A percentile compares a stretch with the other conserved stretches of the same genome.
These are phyloP conservation scores for Petrolisthes cinctipes DNA, from an alignment of 2,888 invertebrate genomes.

Conservation along the genomic window DNA sequence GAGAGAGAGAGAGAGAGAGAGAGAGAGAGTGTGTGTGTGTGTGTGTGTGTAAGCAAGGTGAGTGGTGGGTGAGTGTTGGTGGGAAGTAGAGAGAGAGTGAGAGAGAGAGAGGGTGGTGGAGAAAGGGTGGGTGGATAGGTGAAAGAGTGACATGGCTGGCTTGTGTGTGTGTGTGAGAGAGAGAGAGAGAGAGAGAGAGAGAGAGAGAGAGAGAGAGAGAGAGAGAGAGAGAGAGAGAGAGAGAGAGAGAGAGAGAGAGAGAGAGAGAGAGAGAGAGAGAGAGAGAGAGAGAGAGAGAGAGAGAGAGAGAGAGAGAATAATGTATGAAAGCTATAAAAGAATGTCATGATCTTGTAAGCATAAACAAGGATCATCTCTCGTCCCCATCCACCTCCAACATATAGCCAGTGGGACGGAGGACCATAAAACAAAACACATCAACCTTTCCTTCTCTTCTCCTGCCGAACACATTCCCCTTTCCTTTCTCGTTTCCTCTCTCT, in stretches of 20 bases:
- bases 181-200: background rate
- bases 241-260: conserved; percentile 16
- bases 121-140: background rate
- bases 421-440: too few species aligned
- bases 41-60: too few species aligned
- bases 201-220: background rate
- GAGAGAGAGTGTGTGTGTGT: background rate
- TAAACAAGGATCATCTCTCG: too few species aligned
- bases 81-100: background rate
- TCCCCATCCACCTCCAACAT: too few species aligned
- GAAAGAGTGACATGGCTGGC: background rate
- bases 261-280: conserved; percentile 43
- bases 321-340: too few species aligned
- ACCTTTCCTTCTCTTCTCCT: too few species aligned
- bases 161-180: background rate
- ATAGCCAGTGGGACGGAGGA: too few species aligned
- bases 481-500: background rate
- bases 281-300: conserved; percentile 50
- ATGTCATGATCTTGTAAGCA: too few species aligned
- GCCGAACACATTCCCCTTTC: too few species aligned
- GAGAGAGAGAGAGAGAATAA: conserved; percentile 31
- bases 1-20: conserved; percentile 41
- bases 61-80: background rate
- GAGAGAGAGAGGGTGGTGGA: background rate
- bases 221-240: background rate